Conservation (phyloP, 2,113 vertebrate species). For the Nyctereutes procyonoides region DNA sequence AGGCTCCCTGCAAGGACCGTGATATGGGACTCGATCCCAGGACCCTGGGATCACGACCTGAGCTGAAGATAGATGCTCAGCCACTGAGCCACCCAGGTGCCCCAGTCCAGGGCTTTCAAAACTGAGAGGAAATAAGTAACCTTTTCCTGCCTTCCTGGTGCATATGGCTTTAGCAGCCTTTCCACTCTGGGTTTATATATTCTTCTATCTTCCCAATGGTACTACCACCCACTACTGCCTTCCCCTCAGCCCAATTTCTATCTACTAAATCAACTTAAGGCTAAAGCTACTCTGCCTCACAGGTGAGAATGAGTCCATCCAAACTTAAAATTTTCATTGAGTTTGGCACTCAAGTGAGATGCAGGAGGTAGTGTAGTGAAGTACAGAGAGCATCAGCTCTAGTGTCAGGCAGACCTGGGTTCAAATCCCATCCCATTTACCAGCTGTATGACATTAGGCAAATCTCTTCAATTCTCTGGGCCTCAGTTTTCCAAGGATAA, state of each 20-base stretch:
- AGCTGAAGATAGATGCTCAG: too few relatives aligned
- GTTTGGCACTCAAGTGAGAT: background rate
- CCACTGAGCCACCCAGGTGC: too few relatives aligned
- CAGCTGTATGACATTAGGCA: background rate
- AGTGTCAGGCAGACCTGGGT: background rate
- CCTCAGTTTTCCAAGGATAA: background rate
- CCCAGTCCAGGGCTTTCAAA: slow-evolving; percentile 26
- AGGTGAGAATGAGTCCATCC: slow-evolving; percentile 1
- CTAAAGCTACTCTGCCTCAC: background rate
- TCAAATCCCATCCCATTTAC: slow-evolving; percentile 11
- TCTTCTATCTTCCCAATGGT: background rate
- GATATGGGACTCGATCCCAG: too few relatives aligned
- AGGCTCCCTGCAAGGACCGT: too few relatives aligned
- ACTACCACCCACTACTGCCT: background rate
- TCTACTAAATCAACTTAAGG: background rate
- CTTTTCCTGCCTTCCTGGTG: background rate
- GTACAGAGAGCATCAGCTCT: background rate
- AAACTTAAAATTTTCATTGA: background rate
- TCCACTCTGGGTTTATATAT: background rate
- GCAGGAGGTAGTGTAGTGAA: background rate
- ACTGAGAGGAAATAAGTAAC: background rate
- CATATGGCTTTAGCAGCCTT: background rate
- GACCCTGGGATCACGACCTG: too few relatives aligned
- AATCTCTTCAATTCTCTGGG: slow-evolving; percentile 6
- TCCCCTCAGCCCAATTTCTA: background rate